Percentiles rank a stretch among this genome's conserved stretches.
phyloP scores from a whole-genome alignment of 2,888 invertebrate genomes.

The Rhimphoctona megacephalus region DNA sequence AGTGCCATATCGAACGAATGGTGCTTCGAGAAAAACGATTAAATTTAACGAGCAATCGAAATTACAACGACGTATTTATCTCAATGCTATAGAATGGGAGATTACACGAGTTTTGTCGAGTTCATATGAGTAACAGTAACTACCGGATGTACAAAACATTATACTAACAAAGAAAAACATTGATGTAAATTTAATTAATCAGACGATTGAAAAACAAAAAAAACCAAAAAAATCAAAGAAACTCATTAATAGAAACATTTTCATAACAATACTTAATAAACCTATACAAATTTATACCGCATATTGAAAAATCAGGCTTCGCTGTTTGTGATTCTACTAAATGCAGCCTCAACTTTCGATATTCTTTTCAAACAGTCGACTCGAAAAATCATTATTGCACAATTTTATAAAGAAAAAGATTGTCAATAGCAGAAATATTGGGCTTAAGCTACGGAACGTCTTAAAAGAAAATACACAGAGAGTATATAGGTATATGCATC shows the following conservation, averaged over 20 bases:
- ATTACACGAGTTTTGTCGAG: neutral
- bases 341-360: neutral
- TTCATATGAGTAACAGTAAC: neutral
- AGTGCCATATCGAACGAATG: conserved; percentile 27
- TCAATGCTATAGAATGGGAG: neutral
- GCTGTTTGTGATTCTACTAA: neutral
- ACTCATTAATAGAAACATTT: no score
- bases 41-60: conserved; percentile 38
- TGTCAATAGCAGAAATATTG: neutral
- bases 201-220: neutral
- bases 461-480: neutral
- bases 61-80: conserved; percentile 21
- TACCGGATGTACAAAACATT: neutral
- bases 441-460: neutral
- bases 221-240: neutral
- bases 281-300: neutral
- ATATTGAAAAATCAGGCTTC: no score
- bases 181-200: neutral
- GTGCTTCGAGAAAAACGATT: conserved; percentile 19
- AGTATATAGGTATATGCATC: neutral
- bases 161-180: neutral
- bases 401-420: neutral
- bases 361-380: neutral
- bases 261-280: neutral
- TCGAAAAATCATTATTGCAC: neutral